Evolutionary conservation across 2,797 vertebrate genomes (phyloP).

Genomic region (Syngnathus rostellatus): DNA sequence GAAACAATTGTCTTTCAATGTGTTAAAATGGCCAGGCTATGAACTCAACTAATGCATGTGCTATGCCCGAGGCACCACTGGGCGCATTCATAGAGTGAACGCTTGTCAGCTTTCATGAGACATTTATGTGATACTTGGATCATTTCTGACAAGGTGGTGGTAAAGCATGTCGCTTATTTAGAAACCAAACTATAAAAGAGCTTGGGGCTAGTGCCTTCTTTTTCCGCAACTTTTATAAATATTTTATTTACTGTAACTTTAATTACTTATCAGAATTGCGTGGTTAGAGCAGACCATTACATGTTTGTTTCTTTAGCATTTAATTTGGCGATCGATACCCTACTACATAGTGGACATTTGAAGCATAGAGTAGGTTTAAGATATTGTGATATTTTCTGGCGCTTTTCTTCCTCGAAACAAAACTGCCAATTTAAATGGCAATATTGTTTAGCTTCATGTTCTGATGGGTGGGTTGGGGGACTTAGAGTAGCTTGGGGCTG

Average conservation of each 20-base stretch:
- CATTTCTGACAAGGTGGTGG: conserved; percentile 33
- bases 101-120: conserved; percentile 38
- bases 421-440: too few relatives aligned
- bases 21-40: not conserved
- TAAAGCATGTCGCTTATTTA: conserved; percentile 28
- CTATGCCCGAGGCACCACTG: not conserved
- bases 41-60: not conserved
- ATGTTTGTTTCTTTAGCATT: not conserved
- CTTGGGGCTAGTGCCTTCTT: conserved; percentile 3
- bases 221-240: not conserved
- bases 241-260: too few relatives aligned
- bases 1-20: not conserved
- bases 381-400: too few relatives aligned
- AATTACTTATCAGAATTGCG: not conserved
- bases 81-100: conserved; percentile 26
- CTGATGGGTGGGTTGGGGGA: too few relatives aligned
- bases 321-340: not conserved
- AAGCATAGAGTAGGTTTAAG: not conserved
- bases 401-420: too few relatives aligned
- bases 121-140: conserved; percentile 30
- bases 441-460: too few relatives aligned
- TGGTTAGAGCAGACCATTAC: not conserved
- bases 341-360: not conserved
- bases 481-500: too few relatives aligned
- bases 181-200: conserved; percentile 29